Percentiles rank a stretch among this genome's conserved stretches.
Evolutionary conservation across 2,113 vertebrate species (phyloP).

Genomic region (Haemorhous mexicanus): DNA sequence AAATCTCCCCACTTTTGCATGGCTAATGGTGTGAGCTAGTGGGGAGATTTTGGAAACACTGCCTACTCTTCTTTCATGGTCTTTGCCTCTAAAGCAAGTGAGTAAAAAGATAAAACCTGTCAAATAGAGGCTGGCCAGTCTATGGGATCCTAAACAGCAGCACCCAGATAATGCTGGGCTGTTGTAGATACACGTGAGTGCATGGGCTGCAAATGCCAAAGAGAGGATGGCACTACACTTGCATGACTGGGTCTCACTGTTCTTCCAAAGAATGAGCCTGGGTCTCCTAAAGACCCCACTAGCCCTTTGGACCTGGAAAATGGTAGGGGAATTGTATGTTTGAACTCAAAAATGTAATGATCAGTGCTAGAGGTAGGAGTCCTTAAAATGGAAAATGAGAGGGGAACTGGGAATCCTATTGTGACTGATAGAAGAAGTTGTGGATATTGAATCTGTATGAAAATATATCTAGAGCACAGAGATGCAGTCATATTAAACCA

Average conservation of each 20-base stretch:
- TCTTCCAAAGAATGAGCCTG: not conserved
- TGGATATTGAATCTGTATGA: not conserved
- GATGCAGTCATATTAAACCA: not conserved
- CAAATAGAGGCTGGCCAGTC: not conserved
- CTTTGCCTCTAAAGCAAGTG: not conserved
- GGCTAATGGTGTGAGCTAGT: not conserved
- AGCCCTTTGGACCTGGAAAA: not conserved
- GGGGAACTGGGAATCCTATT: not conserved
- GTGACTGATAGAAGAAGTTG: not conserved
- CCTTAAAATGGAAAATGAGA: not conserved
- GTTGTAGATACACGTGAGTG: fast-evolving
- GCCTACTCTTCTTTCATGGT: not conserved
- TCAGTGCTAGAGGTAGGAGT: not conserved
- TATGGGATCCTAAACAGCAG: not conserved
- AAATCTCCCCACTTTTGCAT: not conserved
- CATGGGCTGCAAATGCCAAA: not conserved
- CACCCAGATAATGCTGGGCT: not conserved
- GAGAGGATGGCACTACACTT: not conserved
- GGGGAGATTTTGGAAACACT: not conserved
- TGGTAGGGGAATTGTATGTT: fast-evolving
- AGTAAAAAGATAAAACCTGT: not conserved
- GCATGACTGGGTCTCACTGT: not conserved
- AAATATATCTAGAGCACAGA: not conserved
- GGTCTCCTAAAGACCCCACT: not conserved
- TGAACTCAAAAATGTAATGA: not conserved